These are phyloP conservation scores for Drosophila lowei DNA, from an alignment of 1,140 invertebrate species.

Conservation along the genomic window DNA sequence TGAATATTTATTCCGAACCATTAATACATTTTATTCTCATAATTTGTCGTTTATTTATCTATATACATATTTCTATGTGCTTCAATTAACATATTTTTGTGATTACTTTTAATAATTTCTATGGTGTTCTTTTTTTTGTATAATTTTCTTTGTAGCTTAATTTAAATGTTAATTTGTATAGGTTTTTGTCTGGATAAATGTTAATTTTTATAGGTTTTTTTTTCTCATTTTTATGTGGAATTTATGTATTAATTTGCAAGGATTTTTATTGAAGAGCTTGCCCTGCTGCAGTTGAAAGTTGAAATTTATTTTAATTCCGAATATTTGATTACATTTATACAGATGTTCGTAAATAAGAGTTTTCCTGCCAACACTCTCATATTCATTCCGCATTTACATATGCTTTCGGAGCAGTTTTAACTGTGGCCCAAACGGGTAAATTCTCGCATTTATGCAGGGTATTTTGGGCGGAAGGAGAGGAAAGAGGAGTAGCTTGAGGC, in stretches of 20 bases:
- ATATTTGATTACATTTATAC: slow-evolving; percentile 2
- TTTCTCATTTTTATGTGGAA: neutral
- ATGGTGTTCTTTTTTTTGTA: neutral
- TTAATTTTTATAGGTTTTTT: neutral
- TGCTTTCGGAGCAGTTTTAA: neutral
- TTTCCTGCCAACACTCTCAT: neutral
- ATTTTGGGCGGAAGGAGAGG: no score
- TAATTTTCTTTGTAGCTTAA: neutral
- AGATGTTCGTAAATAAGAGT: slow-evolving; percentile 6
- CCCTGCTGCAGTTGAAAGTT: no score
- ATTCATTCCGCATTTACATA: slow-evolving; percentile 22
- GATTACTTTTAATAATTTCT: neutral
- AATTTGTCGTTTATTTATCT: neutral
- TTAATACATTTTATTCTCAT: neutral
- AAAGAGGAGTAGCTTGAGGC: no score
- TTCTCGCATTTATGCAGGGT: no score
- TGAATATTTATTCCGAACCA: no score
- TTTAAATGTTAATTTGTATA: slow-evolving; percentile 1
- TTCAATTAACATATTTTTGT: slow-evolving; percentile 1
- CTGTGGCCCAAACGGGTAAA: no score
- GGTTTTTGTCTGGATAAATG: neutral
- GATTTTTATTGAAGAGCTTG: no score
- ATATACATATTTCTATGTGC: neutral
- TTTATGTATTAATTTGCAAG: no score
- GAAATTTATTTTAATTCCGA: neutral